Evolutionary conservation across 2,797 vertebrate species (phyloP), one percentile per base, ranked within the genome.

Genomic region (Anas capensis): DNA sequence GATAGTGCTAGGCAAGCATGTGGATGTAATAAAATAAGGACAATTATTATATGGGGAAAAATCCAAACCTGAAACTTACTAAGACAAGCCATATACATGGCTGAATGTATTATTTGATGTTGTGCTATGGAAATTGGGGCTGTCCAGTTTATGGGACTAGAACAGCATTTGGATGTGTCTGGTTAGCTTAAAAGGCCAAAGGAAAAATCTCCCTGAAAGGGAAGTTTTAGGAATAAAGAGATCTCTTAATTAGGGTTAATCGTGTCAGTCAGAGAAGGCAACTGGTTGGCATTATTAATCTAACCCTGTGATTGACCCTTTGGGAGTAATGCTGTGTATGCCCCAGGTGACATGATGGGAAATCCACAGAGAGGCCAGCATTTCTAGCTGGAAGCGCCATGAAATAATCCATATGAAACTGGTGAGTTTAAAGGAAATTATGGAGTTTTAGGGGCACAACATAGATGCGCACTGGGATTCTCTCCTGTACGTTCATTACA

Each of bases 181-280:
- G 51, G 4, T 60, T 90, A 68, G 26, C 49, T 96, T 92, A 65
- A 90, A 85, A 92, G 69, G 33, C 38, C 38, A 8, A 48, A 86
- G 86, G 36, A 94, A 93, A 86, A 93, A 72, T 26, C 9, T 11
- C 53, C 89, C 78, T 61, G 75, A 75, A 90, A 65, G 33, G 56
- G 40, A 60, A 72, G 33, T 69, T 90, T 61, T 42, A 91, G 61
- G 75, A 78, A 34, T 56, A n/a, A 71, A 62, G 42, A 70, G 31
- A 44, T 69, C 2, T 49, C 46, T 93, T 85, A 87, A 68, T 95
- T 91, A 78, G 80, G 79, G 82, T 86, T 81, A 93, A 83, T 90
- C 76, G 57, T 70, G 51, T 75, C 80, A 78, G 62, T 20, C 34
- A 65, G 53, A 58, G 60, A 53, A 88, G 86, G 49, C 68, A 92